These are phyloP conservation scores for Capitella teleta DNA, from an alignment of 1,140 invertebrate genomes.

Conservation along the genomic window DNA sequence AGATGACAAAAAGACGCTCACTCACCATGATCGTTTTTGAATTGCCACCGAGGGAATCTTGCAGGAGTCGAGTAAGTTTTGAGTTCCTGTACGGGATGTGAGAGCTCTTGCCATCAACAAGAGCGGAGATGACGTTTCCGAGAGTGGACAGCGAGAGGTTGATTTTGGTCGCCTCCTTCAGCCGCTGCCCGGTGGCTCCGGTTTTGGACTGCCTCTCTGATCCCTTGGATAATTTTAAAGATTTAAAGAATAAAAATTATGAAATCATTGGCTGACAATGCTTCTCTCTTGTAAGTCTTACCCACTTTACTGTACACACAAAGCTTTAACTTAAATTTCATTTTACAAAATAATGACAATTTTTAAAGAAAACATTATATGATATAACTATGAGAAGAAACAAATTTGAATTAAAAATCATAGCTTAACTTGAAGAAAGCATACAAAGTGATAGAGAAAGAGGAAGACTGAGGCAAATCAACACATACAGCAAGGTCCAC, in stretches of 20 bases:
- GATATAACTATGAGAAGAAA: too few relatives aligned
- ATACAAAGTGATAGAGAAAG: too few relatives aligned
- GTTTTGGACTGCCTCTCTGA: constrained; percentile 92
- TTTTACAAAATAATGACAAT: too few relatives aligned
- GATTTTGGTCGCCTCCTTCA: constrained; percentile 85
- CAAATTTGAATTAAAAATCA: too few relatives aligned
- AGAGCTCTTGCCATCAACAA: constrained; percentile 55
- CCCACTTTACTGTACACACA: too few relatives aligned
- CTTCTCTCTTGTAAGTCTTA: too few relatives aligned
- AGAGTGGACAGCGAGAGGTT: constrained; percentile 88
- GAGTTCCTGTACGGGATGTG: constrained; percentile 45
- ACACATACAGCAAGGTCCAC: constrained; percentile 71
- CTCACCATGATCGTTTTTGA: constrained; percentile 81
- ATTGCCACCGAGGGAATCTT: constrained; percentile 79
- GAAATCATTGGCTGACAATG: too few relatives aligned
- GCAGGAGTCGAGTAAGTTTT: constrained; percentile 41
- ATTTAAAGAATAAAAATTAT: too few relatives aligned
- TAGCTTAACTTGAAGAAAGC: too few relatives aligned
- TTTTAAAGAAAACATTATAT: too few relatives aligned
- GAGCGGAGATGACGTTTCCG: constrained; percentile 91
- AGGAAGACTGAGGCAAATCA: too few relatives aligned
- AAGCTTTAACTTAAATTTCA: too few relatives aligned
- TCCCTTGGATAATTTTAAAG: constrained; percentile 49
- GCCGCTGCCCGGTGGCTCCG: constrained; percentile 77
- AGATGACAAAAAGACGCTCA: neutral